phyloP scores from a whole-genome alignment of 2,113 vertebrate genomes.

The Lophochroa leadbeateri region DNA sequence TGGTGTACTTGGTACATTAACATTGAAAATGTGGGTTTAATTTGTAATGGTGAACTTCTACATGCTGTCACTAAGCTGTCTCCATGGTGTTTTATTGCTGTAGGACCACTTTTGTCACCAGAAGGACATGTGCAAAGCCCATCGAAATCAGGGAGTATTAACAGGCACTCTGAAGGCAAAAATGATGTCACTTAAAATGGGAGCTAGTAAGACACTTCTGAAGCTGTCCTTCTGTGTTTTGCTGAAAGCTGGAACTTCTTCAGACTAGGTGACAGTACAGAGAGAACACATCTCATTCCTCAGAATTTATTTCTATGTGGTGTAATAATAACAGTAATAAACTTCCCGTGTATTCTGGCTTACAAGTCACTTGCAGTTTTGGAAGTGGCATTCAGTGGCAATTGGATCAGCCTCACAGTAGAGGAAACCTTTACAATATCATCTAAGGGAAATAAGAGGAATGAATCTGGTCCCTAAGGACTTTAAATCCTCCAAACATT shows the following conservation, averaged over 20 bases:
- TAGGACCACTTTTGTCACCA: background rate
- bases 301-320: background rate
- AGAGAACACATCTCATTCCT: background rate
- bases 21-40: background rate
- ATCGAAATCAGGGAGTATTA: background rate
- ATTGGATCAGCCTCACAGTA: background rate
- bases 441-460: background rate
- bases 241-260: background rate
- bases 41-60: background rate
- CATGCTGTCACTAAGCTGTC: background rate
- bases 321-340: background rate
- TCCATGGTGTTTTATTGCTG: background rate
- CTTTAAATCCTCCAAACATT: slow-evolving; percentile 22
- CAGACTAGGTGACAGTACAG: background rate
- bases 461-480: background rate
- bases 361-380: background rate
- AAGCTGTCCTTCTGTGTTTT: background rate
- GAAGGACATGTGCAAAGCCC: background rate
- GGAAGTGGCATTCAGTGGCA: background rate
- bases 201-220: background rate
- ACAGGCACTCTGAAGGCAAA: background rate
- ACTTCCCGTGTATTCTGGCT: background rate
- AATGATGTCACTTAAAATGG: background rate
- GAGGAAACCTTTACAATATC: background rate
- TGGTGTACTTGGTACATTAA: background rate